phyloP scores from a whole-genome alignment of 2,113 vertebrate genomes.

The Dicrurus megarhynchus region DNA sequence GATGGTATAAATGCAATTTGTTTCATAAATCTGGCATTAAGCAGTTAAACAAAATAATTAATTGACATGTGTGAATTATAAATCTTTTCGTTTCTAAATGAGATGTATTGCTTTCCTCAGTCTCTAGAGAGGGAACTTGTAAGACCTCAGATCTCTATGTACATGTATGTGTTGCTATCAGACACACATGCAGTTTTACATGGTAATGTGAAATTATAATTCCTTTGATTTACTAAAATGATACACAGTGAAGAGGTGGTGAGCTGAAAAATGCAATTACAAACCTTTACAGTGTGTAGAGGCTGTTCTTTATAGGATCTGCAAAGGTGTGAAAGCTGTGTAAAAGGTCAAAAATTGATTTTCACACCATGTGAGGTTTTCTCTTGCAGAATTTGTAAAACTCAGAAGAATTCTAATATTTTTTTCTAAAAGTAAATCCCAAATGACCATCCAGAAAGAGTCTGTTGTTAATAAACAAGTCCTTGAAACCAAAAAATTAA shows the following conservation, averaged over 20 bases:
- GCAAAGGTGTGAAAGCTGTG: neutral
- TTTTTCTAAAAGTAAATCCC: neutral
- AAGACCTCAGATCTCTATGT: neutral
- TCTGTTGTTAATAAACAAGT: neutral
- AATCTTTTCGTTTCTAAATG: neutral
- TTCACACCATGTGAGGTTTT: neutral
- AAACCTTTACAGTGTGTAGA: neutral
- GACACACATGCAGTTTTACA: neutral
- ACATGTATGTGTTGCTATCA: neutral
- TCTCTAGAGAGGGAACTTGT: neutral
- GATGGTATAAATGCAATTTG: neutral
- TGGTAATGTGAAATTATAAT: neutral
- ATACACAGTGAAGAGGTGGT: neutral
- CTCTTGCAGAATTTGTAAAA: neutral
- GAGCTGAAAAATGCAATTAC: neutral
- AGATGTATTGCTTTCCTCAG: neutral
- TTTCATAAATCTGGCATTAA: neutral
- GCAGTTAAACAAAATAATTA: constrained; percentile 8
- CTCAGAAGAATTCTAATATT: neutral
- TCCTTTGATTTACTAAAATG: neutral
- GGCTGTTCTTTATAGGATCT: neutral
- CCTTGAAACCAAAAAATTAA: neutral
- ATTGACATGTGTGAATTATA: neutral
- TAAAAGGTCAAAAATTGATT: neutral
- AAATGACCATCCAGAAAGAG: neutral